phyloP scores from a whole-genome alignment of 2,797 vertebrate species.

The Platyrinchus mystaceus region DNA sequence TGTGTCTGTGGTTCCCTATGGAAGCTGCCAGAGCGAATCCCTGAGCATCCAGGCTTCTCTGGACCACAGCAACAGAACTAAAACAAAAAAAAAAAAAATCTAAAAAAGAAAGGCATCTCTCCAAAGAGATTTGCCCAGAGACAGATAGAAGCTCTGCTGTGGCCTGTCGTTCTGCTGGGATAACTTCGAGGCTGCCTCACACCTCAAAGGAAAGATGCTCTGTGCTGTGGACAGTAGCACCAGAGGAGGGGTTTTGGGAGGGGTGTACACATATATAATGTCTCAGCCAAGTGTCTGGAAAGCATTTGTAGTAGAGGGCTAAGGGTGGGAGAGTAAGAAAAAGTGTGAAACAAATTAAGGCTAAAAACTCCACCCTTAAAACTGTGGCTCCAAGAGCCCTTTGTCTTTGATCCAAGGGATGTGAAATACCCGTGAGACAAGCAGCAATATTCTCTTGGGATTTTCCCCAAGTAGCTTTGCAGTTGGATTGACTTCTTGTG shows the following conservation, averaged over 20 bases:
- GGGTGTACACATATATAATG: neutral
- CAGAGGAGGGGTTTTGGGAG: neutral
- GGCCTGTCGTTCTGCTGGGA: neutral
- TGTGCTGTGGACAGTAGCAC: neutral
- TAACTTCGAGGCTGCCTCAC: neutral
- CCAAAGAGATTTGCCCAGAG: neutral
- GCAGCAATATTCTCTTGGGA: neutral
- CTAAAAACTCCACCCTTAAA: neutral
- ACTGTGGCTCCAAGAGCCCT: neutral
- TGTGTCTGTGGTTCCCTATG: neutral
- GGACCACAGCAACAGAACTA: neutral
- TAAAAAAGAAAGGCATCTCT: neutral
- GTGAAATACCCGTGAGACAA: neutral
- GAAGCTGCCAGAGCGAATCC: neutral
- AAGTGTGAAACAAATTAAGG: neutral
- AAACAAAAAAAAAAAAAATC: neutral
- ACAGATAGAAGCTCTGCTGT: neutral
- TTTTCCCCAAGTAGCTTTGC: neutral
- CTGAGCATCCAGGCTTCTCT: neutral
- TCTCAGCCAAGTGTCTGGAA: neutral
- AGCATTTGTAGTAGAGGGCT: neutral
- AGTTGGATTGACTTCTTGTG: neutral
- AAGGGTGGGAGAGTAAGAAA: neutral
- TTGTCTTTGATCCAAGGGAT: neutral
- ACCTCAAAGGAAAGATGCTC: neutral